These are phyloP conservation scores for Hypolimnas misippus DNA, from an alignment of 2,888 invertebrate species.

Conservation along the genomic window DNA sequence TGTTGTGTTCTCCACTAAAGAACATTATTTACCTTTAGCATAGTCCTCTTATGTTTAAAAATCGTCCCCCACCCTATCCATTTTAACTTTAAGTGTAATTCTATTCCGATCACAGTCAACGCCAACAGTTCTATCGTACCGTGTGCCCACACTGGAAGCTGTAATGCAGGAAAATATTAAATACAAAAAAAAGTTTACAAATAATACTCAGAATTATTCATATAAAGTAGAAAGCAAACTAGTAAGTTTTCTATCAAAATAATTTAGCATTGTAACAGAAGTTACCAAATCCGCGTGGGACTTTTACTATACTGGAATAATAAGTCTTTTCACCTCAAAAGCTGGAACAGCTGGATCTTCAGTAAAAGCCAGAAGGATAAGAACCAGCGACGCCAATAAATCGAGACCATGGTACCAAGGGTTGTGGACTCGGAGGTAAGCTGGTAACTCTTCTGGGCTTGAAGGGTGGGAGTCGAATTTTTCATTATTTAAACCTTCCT, in stretches of 20 bases:
- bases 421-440: conserved; percentile 94
- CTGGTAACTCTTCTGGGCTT: conserved; percentile 91
- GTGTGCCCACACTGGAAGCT: conserved; percentile 91
- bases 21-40: conserved; percentile 95
- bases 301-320: neutral
- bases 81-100: conserved; percentile 90
- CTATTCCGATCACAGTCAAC: conserved; percentile 89
- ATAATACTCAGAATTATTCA: no score
- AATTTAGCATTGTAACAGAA: no score
- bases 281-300: no score
- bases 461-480: conserved; percentile 95
- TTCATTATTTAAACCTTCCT: conserved; percentile 96
- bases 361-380: conserved; percentile 90
- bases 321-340: conserved; percentile 80
- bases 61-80: conserved; percentile 95
- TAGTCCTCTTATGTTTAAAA: conserved; percentile 92
- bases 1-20: no score
- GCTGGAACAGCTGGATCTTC: conserved; percentile 92
- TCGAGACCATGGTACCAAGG: conserved; percentile 94
- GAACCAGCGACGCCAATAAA: conserved; percentile 88
- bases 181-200: no score
- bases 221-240: no score
- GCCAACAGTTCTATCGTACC: conserved; percentile 92
- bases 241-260: no score
- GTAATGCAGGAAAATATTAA: conserved; percentile 44